Base-by-base conservation (phyloP, 1,140 invertebrate genomes). In the Tigriopus japonicus region DNA sequence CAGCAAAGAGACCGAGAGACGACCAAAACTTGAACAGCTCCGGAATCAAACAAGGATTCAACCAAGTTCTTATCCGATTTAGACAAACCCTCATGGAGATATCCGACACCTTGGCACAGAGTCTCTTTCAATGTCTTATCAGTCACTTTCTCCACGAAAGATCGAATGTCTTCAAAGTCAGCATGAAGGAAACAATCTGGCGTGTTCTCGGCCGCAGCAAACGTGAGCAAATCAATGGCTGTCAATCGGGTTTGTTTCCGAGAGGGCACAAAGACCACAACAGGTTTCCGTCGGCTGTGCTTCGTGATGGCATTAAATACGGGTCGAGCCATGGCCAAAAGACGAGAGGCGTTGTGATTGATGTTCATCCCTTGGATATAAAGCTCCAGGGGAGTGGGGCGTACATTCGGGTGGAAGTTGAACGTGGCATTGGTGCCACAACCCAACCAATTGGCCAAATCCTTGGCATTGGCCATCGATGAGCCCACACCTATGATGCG, bases 301-400 rank as follows among this genome's bases (percentile, higher is more conserved):
- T 87, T 80, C 1, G 86, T 65, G n/a, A 98, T 87, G 0, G 89
- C 83, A 69, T 95, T 92, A 72, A 97, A 99, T 0, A 91, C 84
- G 0, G 95, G 95, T 70, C 96, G 96, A 0, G 87, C 85, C 96
- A 99, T 98, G 0, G 94, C 89, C 1, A 94, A 83, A 1, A 98
- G 76, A 23, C 96, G 78, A 0, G 93, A 92, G 1, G 86, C 86
- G 70, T 95, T 96, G 73, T 99, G 94, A 0, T 90, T 94, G 13
- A 98, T 88, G 74, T 98, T 98, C 70, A 96, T 91, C 12, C 94
- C 92, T 76, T 87, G 86, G 52, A 99, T 91, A 68, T 97, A 90
- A 23, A 98, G 73, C 71, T 98, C 93, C 6, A 99, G 71, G 0
- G 91, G 90, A 28, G 98, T 76, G 9, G 95, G 95, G 17, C 95